These are phyloP conservation scores for Salminus brasiliensis DNA, from an alignment of 2,113 vertebrate species.

Conservation along the genomic window DNA sequence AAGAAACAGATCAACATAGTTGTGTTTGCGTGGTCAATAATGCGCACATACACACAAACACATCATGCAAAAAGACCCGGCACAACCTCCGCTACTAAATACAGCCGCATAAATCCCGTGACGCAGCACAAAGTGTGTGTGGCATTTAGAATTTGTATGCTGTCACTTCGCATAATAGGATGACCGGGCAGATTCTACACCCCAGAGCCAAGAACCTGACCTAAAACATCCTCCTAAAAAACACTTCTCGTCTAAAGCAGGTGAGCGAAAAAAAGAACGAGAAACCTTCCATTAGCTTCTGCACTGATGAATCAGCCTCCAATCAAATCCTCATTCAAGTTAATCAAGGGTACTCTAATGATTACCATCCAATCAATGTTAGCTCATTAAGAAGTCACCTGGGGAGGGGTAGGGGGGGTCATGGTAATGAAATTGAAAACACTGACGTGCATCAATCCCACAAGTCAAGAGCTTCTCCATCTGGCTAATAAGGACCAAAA, in stretches of 20 bases:
- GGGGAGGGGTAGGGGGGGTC: neutral
- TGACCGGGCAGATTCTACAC: neutral
- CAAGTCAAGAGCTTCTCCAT: neutral
- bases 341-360: conserved; percentile 24
- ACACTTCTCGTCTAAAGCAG: neutral
- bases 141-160: conserved; percentile 5
- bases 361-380: conserved; percentile 18
- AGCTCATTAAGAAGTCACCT: conserved; percentile 9
- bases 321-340: conserved; percentile 11
- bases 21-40: conserved; percentile 9
- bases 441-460: neutral
- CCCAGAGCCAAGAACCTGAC: neutral
- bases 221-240: neutral
- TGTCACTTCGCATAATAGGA: neutral
- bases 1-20: conserved; percentile 31
- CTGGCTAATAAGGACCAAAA: neutral
- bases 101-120: neutral
- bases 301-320: conserved; percentile 14
- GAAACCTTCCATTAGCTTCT: conserved; percentile 5
- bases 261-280: neutral
- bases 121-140: neutral
- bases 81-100: neutral
- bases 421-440: conserved; percentile 1
- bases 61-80: conserved; percentile 9
- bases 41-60: neutral